Evolutionary conservation across 2,888 invertebrate genomes (phyloP).

Genomic region (Seladonia tumulorum): DNA sequence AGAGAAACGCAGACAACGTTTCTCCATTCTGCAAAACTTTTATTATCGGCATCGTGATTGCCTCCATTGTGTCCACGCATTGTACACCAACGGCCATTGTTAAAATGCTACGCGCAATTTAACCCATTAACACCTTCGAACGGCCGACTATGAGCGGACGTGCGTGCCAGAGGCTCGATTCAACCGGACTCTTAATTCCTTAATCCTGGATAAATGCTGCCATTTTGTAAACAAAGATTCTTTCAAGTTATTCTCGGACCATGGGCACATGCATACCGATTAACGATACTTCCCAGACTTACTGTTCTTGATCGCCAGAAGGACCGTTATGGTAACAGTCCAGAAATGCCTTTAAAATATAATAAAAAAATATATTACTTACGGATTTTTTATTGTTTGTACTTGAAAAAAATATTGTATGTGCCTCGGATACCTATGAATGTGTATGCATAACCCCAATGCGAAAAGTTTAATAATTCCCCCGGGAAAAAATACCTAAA

Average conservation of each 20-base stretch:
- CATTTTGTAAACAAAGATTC: neutral
- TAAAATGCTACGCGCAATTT: neutral
- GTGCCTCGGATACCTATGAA: too few relatives aligned
- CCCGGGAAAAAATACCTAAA: neutral
- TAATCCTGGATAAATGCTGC: neutral
- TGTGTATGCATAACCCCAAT: too few relatives aligned
- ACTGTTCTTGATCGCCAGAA: too few relatives aligned
- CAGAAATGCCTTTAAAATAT: too few relatives aligned
- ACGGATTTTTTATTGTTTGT: too few relatives aligned
- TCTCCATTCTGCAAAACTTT: constrained; percentile 6
- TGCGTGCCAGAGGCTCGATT: neutral
- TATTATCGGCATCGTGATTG: constrained; percentile 5
- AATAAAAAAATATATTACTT: too few relatives aligned
- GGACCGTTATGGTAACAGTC: too few relatives aligned
- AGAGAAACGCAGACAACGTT: neutral
- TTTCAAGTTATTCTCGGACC: neutral
- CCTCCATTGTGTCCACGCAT: neutral
- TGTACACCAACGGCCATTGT: neutral
- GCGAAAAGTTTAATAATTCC: too few relatives aligned
- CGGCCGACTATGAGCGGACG: neutral
- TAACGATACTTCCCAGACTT: too few relatives aligned
- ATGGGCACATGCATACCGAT: too few relatives aligned
- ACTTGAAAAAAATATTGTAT: too few relatives aligned
- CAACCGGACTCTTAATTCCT: neutral
- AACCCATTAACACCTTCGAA: neutral